Conservation (phyloP, 1,140 invertebrate species). For the Oncopodura yosiiana region DNA sequence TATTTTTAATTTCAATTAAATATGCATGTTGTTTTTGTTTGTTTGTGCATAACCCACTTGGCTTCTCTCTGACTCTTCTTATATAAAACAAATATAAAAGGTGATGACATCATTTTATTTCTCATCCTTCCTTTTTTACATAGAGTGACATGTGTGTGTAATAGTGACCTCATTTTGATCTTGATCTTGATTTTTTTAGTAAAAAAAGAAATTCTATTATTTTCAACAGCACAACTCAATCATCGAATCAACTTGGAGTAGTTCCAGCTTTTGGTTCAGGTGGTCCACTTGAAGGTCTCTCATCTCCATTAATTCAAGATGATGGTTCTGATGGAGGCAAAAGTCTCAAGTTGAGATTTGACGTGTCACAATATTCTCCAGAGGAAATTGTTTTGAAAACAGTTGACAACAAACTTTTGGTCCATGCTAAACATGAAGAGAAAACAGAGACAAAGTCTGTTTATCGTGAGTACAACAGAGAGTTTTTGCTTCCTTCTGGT, state of each 20-base stretch:
- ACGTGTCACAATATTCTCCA: constrained; percentile 81
- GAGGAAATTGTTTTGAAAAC: constrained; percentile 95
- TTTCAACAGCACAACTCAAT: constrained; percentile 38
- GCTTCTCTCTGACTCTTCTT: too few species aligned
- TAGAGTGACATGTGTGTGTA: too few species aligned
- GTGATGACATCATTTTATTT: too few species aligned
- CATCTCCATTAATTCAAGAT: constrained; percentile 83
- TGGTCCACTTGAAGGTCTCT: constrained; percentile 70
- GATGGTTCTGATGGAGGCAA: constrained; percentile 84
- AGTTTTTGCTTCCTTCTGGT: constrained; percentile 86
- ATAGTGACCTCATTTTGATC: too few species aligned
- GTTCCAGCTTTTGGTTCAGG: constrained; percentile 33
- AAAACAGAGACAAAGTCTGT: constrained; percentile 87
- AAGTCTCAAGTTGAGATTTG: constrained; percentile 79
- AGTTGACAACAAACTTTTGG: constrained; percentile 88
- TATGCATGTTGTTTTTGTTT: too few species aligned
- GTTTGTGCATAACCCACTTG: too few species aligned
- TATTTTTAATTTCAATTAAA: too few species aligned
- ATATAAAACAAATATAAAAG: too few species aligned
- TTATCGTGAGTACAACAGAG: constrained; percentile 89
- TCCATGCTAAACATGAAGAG: constrained; percentile 92
- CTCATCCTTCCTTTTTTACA: too few species aligned
- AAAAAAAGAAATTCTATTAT: too few species aligned
- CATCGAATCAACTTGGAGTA: constrained; percentile 43
- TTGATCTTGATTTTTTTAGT: too few species aligned